Evolutionary conservation across 2,797 vertebrate genomes (phyloP), one percentile per base, ranked within the genome.

Genomic region (Neosilurus mollespiculum): DNA sequence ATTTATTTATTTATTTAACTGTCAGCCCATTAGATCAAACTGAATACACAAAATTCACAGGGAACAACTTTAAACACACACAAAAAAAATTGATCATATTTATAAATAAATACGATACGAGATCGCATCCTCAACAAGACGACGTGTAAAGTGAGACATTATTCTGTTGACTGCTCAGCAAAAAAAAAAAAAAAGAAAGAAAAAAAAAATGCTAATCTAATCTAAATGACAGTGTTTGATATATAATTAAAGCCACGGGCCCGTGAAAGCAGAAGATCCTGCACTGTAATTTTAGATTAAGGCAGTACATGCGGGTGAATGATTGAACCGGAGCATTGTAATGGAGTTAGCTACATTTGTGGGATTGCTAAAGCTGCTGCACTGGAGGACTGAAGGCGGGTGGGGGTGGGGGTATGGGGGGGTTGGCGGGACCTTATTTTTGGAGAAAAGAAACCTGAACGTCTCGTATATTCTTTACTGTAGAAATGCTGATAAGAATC

Each of bases 211-310:
- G 37, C n/a, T 64, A 78, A 78, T 64, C 59, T n/a, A 26, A 78
- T 26, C 59, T 49, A 24, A 51, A 24, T 64, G 34, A 78, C 37
- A 26, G 15, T 18, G 37, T 78, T 64, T 49, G 76, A 64, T 51
- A 18, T 64, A 51, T 64, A 78, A 78, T 78, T 64, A 64, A 78
- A 64, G n/a, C 58, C 22, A 15, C 22, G 4, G 58, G 58, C 37
- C 20, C 4, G n/a, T 1, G 14, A 58, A 51, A 78, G 30, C 18
- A 6, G 7, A 51, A n/a, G 37, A 49, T 51, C 22, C 37, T 5
- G 22, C 76, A 62, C 76, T 64, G 14, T 78, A 64, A 64, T 78
- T 64, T 78, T 18, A 64, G 59, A 51, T 78, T 78, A 78, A 78
- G 18, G 59, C 59, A 16, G 14, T 64, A 26, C 49, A 78, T 64